Base-by-base conservation (phyloP, 1,140 invertebrate species). In the Acromyrmex heyeri region DNA sequence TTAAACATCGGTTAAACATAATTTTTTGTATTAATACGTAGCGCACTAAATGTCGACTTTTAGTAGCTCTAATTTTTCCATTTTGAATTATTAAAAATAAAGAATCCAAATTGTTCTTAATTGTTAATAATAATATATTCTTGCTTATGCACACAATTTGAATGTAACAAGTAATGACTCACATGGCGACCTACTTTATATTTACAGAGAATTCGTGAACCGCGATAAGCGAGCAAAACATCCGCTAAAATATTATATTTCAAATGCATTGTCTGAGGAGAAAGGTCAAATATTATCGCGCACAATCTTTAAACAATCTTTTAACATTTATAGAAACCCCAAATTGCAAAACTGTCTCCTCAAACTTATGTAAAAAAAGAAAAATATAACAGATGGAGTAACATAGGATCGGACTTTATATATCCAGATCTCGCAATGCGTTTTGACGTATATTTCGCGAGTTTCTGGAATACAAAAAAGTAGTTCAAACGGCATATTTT, bases 221-320 rank as follows among this genome's bases (percentile, higher is more conserved):
- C 24, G 65, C 21, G 78, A 72, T 82, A 72, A 82, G 78, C 44
- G 8, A 59, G 12, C 59, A 57, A 81, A 70, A 70, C 65, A 70
- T 27, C 64, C 48, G n/a, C 8, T 44, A 3, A 18, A 27, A 27
- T 72, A 34, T 82, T 27, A 57, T 48, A 48, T 57, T 82, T 57
- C 34, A 30, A 27, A n/a, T 50, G 44, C 18, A 24, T 24, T 34
- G 1, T 55, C n/a, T 10, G 34, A 59, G 0, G 21, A 64, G 21
- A 59, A 44, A 59, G 50, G n/a, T 73, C 3, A 24, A 30, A 18
- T 10, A 14, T 69, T 79, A 78, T n/a, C 12, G 18, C 10, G 7
- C 34, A 14, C 30, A 10, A 16, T 1, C 10, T 27, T 3, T 8
- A 7, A 24, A 24, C 24, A 24, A 24, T 24, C 24, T 24, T 24